These are phyloP conservation scores for Linnaemya tessellans DNA, from an alignment of 2,888 invertebrate species.

Conservation along the genomic window DNA sequence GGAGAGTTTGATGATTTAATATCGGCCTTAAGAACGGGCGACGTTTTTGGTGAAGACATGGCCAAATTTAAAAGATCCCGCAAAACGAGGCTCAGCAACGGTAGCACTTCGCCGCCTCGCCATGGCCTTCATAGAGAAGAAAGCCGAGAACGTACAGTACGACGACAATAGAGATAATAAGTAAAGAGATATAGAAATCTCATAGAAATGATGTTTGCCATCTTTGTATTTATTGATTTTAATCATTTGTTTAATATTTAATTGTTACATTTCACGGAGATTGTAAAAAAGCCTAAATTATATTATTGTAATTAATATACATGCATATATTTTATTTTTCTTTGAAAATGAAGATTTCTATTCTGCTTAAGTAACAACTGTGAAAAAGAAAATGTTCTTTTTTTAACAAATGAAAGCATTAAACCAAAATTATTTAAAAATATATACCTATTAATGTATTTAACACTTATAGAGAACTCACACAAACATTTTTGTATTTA, in stretches of 20 bases:
- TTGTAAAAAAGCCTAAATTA: conserved; percentile 60
- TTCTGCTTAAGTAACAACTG: conserved; percentile 42
- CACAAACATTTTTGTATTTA: conserved; percentile 63
- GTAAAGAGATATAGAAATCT: conserved; percentile 9
- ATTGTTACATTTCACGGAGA: conserved; percentile 55
- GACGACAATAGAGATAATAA: conserved; percentile 79
- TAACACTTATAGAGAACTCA: conserved; percentile 43
- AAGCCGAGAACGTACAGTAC: conserved; percentile 87
- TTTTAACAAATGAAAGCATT: conserved; percentile 75
- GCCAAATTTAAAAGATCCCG: conserved; percentile 94
- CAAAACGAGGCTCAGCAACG: conserved; percentile 86
- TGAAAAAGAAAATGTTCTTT: conserved; percentile 45
- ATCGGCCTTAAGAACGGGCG: conserved; percentile 96
- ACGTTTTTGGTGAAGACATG: conserved; percentile 97
- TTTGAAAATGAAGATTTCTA: conserved; percentile 26
- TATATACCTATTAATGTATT: conserved; percentile 52
- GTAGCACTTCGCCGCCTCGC: conserved; percentile 86
- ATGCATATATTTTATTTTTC: conserved; percentile 6
- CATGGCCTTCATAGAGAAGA: conserved; percentile 87
- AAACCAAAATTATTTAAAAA: conserved; percentile 79
- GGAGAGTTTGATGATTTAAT: conserved; percentile 98
- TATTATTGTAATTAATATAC: conserved; percentile 58
- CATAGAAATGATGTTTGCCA: conserved; percentile 49
- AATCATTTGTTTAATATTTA: conserved; percentile 58
- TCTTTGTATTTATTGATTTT: conserved; percentile 67